phyloP scores from a whole-genome alignment of 2,888 invertebrate species.

The Chloroclysta siterata region DNA sequence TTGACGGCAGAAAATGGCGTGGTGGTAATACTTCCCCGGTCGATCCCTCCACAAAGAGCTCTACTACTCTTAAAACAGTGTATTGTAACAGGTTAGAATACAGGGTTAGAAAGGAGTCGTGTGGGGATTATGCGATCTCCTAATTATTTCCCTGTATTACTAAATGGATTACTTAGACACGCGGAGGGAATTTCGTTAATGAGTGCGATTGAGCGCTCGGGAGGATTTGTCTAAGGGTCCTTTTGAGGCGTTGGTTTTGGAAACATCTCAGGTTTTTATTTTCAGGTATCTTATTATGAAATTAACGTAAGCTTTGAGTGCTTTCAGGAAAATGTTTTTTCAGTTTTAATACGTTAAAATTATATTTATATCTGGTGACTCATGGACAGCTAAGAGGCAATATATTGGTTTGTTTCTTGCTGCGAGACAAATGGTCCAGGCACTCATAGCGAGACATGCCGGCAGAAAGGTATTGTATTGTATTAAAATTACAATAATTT shows the following conservation, averaged over 20 bases:
- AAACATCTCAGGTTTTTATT: neutral
- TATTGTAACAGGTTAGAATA: neutral
- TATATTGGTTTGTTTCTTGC: no score
- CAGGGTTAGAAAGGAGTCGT: conserved; percentile 5
- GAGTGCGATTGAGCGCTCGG: conserved; percentile 18
- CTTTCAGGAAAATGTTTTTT: neutral
- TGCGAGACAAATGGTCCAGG: no score
- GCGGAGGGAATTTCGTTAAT: conserved; percentile 32
- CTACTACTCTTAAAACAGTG: no score
- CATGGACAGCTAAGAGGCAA: neutral
- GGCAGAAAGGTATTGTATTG: no score
- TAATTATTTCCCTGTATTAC: conserved; percentile 42
- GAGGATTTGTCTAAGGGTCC: conserved; percentile 5
- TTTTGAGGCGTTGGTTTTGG: conserved; percentile 6
- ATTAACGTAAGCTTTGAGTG: neutral
- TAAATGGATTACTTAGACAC: conserved; percentile 37
- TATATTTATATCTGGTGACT: neutral
- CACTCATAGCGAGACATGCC: no score
- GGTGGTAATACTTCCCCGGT: no score
- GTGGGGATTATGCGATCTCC: conserved; percentile 33
- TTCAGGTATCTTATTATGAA: conserved; percentile 1
- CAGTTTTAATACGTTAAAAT: neutral
- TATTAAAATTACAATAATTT: no score
- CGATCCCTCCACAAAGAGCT: no score
- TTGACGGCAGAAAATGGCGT: no score